A percentile compares a stretch with the other conserved stretches of the same genome.
These are phyloP conservation scores for Copidosoma floridanum DNA, from an alignment of 1,140 invertebrate genomes.

Conservation along the genomic window DNA sequence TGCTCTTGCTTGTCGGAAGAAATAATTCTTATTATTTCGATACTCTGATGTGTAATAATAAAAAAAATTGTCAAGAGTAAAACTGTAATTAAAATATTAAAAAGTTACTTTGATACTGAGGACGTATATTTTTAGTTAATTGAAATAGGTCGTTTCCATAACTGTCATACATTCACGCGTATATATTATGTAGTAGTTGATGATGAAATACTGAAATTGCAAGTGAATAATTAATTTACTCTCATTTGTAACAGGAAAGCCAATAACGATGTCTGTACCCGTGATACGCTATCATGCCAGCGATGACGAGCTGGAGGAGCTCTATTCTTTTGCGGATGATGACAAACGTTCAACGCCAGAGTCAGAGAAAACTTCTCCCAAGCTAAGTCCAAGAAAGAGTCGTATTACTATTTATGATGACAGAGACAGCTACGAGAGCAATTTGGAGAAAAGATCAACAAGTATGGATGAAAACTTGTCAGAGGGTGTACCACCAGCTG, in stretches of 20 bases:
- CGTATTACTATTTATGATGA: conserved; percentile 35
- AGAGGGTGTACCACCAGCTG: conserved; percentile 55
- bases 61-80: too few species aligned
- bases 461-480: conserved; percentile 51
- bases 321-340: conserved; percentile 62
- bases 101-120: too few species aligned
- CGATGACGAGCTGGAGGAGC: conserved; percentile 69
- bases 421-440: conserved; percentile 36
- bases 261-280: conserved; percentile 64
- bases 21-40: too few species aligned
- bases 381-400: conserved; percentile 39
- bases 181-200: too few species aligned
- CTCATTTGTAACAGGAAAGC: conserved; percentile 60
- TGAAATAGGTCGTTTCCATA: not conserved
- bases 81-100: too few species aligned
- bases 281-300: conserved; percentile 70
- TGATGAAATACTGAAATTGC: not conserved
- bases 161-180: too few species aligned
- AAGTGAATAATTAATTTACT: conserved; percentile 19
- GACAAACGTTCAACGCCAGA: conserved; percentile 59
- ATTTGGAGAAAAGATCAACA: conserved; percentile 49
- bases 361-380: conserved; percentile 45
- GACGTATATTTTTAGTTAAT: too few species aligned
- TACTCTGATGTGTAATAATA: too few species aligned
- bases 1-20: too few species aligned